phyloP scores from a whole-genome alignment of 2,888 invertebrate genomes.

The Smittia sp. region DNA sequence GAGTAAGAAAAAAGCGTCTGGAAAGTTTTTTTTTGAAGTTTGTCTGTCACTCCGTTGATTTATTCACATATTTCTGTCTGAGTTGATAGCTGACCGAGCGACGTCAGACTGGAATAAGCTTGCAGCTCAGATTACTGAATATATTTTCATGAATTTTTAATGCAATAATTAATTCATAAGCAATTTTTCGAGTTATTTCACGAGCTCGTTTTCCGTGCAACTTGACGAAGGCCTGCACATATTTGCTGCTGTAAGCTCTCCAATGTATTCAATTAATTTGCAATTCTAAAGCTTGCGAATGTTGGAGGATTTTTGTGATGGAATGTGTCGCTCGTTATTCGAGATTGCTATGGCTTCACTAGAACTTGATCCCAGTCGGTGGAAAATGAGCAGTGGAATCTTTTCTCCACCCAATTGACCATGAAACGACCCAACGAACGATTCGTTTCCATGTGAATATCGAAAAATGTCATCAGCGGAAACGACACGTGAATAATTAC shows the following conservation, averaged over 20 bases:
- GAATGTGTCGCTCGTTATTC: background rate
- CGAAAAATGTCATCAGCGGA: background rate
- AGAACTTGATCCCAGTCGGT: too few relatives aligned
- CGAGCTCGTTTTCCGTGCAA: too few relatives aligned
- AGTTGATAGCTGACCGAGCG: too few relatives aligned
- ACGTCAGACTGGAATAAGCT: too few relatives aligned
- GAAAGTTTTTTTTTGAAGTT: slow-evolving; percentile 13
- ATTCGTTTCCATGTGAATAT: background rate
- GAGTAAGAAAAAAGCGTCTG: background rate
- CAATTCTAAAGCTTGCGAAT: background rate
- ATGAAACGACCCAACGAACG: background rate
- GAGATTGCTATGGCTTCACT: background rate
- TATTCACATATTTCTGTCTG: too few relatives aligned
- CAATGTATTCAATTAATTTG: background rate
- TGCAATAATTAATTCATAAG: too few relatives aligned
- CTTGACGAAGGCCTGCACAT: too few relatives aligned
- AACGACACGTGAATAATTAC: slow-evolving; percentile 15
- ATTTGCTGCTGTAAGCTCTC: background rate
- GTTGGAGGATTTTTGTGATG: background rate
- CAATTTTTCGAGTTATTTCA: too few relatives aligned
- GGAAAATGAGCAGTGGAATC: background rate
- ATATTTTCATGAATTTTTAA: too few relatives aligned
- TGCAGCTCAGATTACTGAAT: too few relatives aligned
- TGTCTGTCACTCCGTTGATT: background rate
- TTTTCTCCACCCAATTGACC: background rate